phyloP scores from a whole-genome alignment of 2,797 vertebrate species.

The Echeneis naucrates region DNA sequence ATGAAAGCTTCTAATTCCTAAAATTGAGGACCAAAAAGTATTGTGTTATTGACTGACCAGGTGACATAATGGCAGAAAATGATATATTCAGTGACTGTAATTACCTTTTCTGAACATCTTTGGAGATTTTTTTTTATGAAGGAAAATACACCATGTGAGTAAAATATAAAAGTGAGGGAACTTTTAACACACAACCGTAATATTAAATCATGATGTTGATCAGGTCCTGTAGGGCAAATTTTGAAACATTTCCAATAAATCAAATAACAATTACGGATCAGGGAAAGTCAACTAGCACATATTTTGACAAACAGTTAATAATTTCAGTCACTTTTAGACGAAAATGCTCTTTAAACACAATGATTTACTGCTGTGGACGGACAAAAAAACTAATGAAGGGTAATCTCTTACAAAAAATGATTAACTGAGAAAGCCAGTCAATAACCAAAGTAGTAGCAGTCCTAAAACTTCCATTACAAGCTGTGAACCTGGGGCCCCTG shows the following conservation, averaged over 20 bases:
- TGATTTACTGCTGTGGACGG: no score
- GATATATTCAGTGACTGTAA: not conserved
- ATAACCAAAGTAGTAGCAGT: not conserved
- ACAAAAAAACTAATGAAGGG: not conserved
- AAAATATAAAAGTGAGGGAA: not conserved
- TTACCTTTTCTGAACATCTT: not conserved
- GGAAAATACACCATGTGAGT: not conserved
- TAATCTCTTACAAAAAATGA: not conserved
- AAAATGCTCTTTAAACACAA: not conserved
- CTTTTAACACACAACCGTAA: not conserved
- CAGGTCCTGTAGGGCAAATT: not conserved
- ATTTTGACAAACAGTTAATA: not conserved
- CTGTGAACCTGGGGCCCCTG: slow-evolving; percentile 19
- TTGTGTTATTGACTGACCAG: no score
- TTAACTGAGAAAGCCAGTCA: not conserved
- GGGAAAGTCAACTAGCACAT: not conserved
- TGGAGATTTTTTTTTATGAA: not conserved
- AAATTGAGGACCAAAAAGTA: not conserved
- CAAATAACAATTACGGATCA: slow-evolving; percentile 18
- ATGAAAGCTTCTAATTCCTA: not conserved
- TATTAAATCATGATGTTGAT: not conserved
- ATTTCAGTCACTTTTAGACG: slow-evolving; percentile 2
- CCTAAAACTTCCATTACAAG: slow-evolving; percentile 7
- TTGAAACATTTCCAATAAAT: not conserved
- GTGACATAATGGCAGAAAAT: not conserved